Evolutionary conservation across 1,140 invertebrate genomes (phyloP).

Genomic region (Heliconius eleuchia): DNA sequence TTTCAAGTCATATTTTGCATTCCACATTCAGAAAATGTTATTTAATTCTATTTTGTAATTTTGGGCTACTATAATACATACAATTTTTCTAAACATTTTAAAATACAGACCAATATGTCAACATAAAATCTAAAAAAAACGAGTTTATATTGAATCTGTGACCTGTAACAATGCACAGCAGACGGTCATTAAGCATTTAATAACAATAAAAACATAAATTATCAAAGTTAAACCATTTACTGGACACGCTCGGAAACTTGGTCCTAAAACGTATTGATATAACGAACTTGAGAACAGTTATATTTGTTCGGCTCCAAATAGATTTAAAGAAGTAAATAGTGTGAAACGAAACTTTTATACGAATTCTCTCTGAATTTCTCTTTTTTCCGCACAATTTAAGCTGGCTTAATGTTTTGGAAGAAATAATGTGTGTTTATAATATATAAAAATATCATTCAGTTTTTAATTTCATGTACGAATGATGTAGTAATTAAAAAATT

Average conservation of each 20-base stretch:
- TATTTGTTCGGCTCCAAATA: slow-evolving; percentile 4
- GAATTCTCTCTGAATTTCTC: not conserved
- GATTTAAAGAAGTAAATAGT: slow-evolving; percentile 12
- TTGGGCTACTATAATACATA: too few relatives aligned
- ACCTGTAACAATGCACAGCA: not conserved
- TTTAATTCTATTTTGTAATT: too few relatives aligned
- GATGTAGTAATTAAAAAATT: too few relatives aligned
- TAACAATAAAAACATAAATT: not conserved
- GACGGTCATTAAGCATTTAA: not conserved
- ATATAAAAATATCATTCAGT: too few relatives aligned
- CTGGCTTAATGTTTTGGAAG: not conserved
- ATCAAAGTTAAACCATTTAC: not conserved
- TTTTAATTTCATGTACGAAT: too few relatives aligned
- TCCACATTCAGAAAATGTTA: too few relatives aligned
- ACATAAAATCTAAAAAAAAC: not conserved
- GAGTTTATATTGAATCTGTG: not conserved
- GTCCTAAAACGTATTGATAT: slow-evolving; percentile 9
- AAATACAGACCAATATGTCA: not conserved
- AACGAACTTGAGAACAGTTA: slow-evolving; percentile 5
- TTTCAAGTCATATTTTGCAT: too few relatives aligned
- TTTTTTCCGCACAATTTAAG: not conserved
- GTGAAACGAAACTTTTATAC: not conserved
- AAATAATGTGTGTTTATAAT: not conserved
- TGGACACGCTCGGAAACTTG: slow-evolving; percentile 6
- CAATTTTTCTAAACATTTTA: too few relatives aligned